Base-by-base conservation (phyloP, 1,140 invertebrate genomes). In the Cyphomyrmex costatus region DNA sequence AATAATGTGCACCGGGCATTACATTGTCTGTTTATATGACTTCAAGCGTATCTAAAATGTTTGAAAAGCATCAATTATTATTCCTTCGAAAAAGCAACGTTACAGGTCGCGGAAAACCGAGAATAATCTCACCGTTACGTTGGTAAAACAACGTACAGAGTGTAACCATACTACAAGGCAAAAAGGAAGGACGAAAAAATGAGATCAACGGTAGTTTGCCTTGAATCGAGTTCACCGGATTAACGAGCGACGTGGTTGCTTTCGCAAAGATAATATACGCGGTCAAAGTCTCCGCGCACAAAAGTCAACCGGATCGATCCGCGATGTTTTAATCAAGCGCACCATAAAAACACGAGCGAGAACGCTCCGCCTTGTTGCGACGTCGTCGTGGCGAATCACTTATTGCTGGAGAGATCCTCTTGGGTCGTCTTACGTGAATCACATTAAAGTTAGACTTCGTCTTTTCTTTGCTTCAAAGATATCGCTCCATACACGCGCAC, bases 341-440 rank as follows among this genome's bases (percentile, higher is more conserved):
- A 60, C 36, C 83, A 53, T 76, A 76, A 89, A 86, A 86, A 70
- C 46, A 56, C 21, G 1, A 65, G 73, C 73, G 73, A 42, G 30
- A 76, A 2, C 36, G 56, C 24, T 27, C 33, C 4, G 21, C 10
- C 42, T 80, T 80, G 65, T 51, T 19, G 78, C 78, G 30, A 58
- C 19, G 21, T 53, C 19, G 21, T 53, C 30, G 63, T 42, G 10
- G 49, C 27, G 53, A 74, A 61, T 74, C 53, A 56, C 42, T 73
- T 58, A 61, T 74, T 53, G 21, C n/a, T 14, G 10, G 1, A 0
- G 0, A 2, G 68, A 74, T 68, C 16, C 82, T 80, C 87, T 12
- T 56, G 87, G 87, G 88, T 73, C 27, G 51, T 58, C 46, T 89
- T 86, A 86, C 65, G 83, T 80, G 19, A 71, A 86, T 79, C 74